A percentile compares a stretch with the other conserved stretches of the same genome.
Evolutionary conservation across 2,113 vertebrate genomes (phyloP).

Genomic region (Salvelinus sp.): DNA sequence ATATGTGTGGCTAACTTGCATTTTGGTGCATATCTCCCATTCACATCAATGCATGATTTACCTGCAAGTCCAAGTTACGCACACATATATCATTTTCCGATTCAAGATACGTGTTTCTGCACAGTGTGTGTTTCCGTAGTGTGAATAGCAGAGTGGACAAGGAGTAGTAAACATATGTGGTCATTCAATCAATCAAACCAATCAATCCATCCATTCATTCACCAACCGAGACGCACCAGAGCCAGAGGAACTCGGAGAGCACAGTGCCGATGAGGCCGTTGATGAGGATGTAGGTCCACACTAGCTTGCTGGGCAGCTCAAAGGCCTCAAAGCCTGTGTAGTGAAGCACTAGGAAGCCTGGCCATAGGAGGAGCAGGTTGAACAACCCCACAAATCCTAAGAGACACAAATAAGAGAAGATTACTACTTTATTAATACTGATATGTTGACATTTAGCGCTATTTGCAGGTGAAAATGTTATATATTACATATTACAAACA

Average conservation of each 20-base stretch:
- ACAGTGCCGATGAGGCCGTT: constrained; percentile 96
- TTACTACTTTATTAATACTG: not conserved
- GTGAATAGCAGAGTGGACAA: too few species aligned
- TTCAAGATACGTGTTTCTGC: too few species aligned
- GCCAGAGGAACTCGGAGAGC: constrained; percentile 95
- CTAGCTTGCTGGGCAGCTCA: constrained; percentile 90
- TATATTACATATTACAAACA: too few species aligned
- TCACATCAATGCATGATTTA: too few species aligned
- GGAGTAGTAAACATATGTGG: too few species aligned
- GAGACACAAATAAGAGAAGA: constrained; percentile 15
- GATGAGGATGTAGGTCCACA: constrained; percentile 92
- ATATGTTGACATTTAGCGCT: not conserved
- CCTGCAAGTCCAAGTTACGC: too few species aligned
- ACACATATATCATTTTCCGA: too few species aligned
- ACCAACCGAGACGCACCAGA: constrained; percentile 80
- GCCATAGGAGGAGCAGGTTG: constrained; percentile 95
- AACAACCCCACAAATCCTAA: constrained; percentile 95
- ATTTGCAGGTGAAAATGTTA: not conserved
- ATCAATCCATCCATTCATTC: not conserved
- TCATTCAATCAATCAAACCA: not conserved
- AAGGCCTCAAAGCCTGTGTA: constrained; percentile 94
- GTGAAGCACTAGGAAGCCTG: constrained; percentile 93
- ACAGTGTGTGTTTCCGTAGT: too few species aligned
- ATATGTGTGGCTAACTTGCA: too few species aligned
- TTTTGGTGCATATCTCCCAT: too few species aligned